phyloP scores from a whole-genome alignment of 2,888 invertebrate species.

The Drosophila mayaguana region DNA sequence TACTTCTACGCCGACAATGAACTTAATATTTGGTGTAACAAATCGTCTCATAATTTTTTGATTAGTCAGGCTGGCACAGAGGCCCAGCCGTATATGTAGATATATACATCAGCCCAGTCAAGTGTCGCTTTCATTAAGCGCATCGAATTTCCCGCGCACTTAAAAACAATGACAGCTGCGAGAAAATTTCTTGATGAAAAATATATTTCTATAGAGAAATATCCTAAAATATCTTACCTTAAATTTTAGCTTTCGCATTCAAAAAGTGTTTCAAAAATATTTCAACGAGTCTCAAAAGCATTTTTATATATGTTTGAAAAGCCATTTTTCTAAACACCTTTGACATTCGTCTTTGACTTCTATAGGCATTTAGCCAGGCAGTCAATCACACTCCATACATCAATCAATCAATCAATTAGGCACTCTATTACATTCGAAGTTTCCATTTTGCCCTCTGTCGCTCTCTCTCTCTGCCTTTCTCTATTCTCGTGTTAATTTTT shows the following conservation, averaged over 20 bases:
- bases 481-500: conserved; percentile 6
- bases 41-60: conserved; percentile 74
- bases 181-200: conserved; percentile 30
- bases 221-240: too few relatives aligned
- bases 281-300: conserved; percentile 62
- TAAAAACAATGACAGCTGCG: conserved; percentile 65
- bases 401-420: conserved; percentile 69
- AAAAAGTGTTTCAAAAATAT: conserved; percentile 36
- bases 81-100: conserved; percentile 13
- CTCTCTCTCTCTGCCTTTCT: neutral
- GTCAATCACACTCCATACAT: conserved; percentile 58
- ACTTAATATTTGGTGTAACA: conserved; percentile 65
- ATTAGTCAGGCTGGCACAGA: conserved; percentile 66
- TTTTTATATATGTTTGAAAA: conserved; percentile 29
- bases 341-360: conserved; percentile 45
- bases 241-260: too few relatives aligned
- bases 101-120: conserved; percentile 19
- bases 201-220: conserved; percentile 9
- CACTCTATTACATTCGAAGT: conserved; percentile 15
- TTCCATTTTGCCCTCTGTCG: neutral
- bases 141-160: conserved; percentile 65
- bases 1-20: conserved; percentile 37
- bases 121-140: conserved; percentile 76
- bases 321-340: conserved; percentile 56
- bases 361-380: conserved; percentile 28